Evolutionary conservation across 1,140 invertebrate species (phyloP), one percentile per base, ranked within the genome.

Genomic region (Zaprionus ghesquierei): DNA sequence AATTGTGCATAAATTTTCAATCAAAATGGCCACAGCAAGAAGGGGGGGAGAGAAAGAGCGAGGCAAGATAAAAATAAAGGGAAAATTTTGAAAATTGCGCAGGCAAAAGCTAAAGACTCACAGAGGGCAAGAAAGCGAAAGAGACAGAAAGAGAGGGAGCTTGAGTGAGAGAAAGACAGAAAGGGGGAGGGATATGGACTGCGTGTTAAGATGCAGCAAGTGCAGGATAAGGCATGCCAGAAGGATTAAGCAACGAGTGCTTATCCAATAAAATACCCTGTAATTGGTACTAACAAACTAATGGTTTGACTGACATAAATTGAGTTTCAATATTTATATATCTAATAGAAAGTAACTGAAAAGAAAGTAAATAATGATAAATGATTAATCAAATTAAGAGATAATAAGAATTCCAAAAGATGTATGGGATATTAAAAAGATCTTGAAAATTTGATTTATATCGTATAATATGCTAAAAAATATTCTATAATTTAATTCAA

Each of bases 1-100:
- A 86, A 84, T 84, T 86, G 73, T 64, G 77, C 81, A 84, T 85
- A 74, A 60, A 81, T 74, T 80, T 82, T 35, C 73, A 73, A 80
- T 85, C 77, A 85, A 74, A 77, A 75, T 50, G 44, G 60, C 49
- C 62, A 59, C 55, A 61, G 23, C n/a, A 9, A 20, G 35, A 10
- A 6, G 1, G 12, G n/a, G 29, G 20, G 23, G 15, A 20, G 13
- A 22, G 41, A 10, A 20, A 35, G 18, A 46, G 70, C n/a, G 35
- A 38, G 2, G 5, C 15, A 25, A 25, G 20, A 12, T n/a, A 9
- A 22, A 50, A 25, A 61, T 35, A 25, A 33, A 63, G 25, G 31
- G 46, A 51, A 15, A 12, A n/a, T 51, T 51, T 51, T 25, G 46
- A n/a, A 51, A 51, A 38, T 51, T 51, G 60, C 49, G 13, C 46